Conservation (phyloP, 2,797 vertebrate genomes). For the Huso huso region DNA sequence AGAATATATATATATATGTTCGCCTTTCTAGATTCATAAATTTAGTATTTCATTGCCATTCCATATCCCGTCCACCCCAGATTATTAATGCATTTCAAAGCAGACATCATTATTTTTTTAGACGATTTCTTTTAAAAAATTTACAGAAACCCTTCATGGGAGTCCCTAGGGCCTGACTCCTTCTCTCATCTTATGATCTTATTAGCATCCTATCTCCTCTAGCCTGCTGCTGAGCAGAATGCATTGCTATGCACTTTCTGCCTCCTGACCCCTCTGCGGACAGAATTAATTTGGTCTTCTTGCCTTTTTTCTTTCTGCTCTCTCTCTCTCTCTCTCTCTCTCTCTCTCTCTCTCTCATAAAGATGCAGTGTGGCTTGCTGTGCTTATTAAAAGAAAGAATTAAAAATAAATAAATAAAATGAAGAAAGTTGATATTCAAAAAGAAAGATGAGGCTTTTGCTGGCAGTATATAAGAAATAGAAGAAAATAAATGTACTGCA, state of each 20-base stretch:
- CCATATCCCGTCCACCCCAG: conserved; percentile 61
- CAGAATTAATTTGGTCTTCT: conserved; percentile 74
- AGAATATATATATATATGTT: too few species aligned
- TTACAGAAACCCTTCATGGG: conserved; percentile 79
- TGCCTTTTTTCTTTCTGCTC: conserved; percentile 37
- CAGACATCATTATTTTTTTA: conserved; percentile 88
- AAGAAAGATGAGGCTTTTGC: conserved; percentile 18
- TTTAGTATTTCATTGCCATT: conserved; percentile 50
- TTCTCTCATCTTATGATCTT: conserved; percentile 83
- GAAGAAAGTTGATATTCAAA: conserved; percentile 39
- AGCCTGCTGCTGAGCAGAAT: conserved; percentile 81
- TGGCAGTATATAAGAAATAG: too few species aligned
- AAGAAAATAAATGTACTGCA: too few species aligned
- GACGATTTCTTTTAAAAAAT: conserved; percentile 82
- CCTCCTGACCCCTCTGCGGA: conserved; percentile 83
- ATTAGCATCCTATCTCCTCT: conserved; percentile 82
- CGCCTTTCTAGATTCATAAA: conserved; percentile 35
- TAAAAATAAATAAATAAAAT: conserved; percentile 56
- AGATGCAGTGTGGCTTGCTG: conserved; percentile 41
- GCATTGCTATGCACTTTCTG: conserved; percentile 87
- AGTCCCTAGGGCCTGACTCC: conserved; percentile 74
- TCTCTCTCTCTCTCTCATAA: conserved; percentile 36
- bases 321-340: conserved; percentile 41
- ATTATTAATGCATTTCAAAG: conserved; percentile 84
- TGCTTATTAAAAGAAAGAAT: conserved; percentile 39